phyloP scores from a whole-genome alignment of 2,888 invertebrate species.

The Myathropa florea region DNA sequence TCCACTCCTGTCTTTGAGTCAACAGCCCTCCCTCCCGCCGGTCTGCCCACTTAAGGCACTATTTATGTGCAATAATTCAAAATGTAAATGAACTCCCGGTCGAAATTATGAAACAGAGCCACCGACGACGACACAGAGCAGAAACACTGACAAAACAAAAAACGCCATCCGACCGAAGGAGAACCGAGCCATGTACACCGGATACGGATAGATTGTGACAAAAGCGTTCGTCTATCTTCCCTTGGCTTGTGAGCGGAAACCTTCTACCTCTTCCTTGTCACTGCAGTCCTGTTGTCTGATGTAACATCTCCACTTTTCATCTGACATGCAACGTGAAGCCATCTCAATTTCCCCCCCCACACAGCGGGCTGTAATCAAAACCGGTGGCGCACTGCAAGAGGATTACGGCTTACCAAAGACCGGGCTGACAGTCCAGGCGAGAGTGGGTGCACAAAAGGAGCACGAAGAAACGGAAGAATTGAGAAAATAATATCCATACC shows the following conservation, averaged over 20 bases:
- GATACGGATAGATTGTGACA: constrained; percentile 26
- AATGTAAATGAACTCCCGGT: constrained; percentile 65
- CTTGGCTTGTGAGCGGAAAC: constrained; percentile 18
- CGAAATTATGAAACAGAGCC: constrained; percentile 32
- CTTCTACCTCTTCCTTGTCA: constrained; percentile 18
- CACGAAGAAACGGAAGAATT: constrained; percentile 33
- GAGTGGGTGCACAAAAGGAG: constrained; percentile 10
- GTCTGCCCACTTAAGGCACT: constrained; percentile 38
- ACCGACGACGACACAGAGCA: neutral
- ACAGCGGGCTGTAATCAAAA: constrained; percentile 44
- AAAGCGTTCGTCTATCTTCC: constrained; percentile 39
- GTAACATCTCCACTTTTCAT: constrained; percentile 18
- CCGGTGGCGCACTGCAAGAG: constrained; percentile 6
- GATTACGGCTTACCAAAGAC: constrained; percentile 1
- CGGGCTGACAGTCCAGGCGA: constrained; percentile 8
- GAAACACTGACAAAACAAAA: neutral
- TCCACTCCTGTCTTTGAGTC: constrained; percentile 2
- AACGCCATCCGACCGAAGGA: constrained; percentile 6
- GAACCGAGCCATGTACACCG: constrained; percentile 25
- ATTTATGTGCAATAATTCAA: constrained; percentile 62
- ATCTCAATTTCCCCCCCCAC: neutral
- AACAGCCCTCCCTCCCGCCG: neutral
- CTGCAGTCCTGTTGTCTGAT: constrained; percentile 24
- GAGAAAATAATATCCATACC: constrained; percentile 51
- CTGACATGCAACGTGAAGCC: constrained; percentile 15